phyloP scores from a whole-genome alignment of 2,797 vertebrate species.

The Pangasius mekongensis region DNA sequence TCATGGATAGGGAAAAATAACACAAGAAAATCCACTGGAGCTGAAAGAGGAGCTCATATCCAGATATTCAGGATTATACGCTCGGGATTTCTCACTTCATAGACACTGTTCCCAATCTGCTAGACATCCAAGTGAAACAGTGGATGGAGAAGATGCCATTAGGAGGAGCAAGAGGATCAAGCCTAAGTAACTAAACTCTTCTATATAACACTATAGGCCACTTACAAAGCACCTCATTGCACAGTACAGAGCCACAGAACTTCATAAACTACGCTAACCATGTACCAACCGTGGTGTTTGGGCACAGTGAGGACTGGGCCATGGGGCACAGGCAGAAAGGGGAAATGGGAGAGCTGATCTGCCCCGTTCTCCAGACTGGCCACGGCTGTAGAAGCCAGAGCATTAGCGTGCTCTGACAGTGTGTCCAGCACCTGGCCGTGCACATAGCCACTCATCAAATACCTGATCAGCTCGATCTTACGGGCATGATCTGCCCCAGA shows the following conservation, averaged over 20 bases:
- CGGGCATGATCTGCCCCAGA: conserved; percentile 83
- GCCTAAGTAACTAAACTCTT: conserved; percentile 11
- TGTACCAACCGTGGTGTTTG: conserved; percentile 91
- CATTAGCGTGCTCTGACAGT: conserved; percentile 88
- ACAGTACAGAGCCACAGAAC: conserved; percentile 23
- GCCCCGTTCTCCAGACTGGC: conserved; percentile 87
- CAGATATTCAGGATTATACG: conserved; percentile 33
- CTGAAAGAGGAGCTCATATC: conserved; percentile 33
- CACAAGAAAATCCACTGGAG: conserved; percentile 23
- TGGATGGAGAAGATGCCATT: background rate
- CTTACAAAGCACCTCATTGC: background rate
- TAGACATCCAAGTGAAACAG: conserved; percentile 18
- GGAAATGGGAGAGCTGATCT: conserved; percentile 86
- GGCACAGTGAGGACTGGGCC: conserved; percentile 83
- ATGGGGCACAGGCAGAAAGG: conserved; percentile 83
- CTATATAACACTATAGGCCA: background rate
- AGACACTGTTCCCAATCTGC: conserved; percentile 6
- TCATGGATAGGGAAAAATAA: conserved; percentile 19
- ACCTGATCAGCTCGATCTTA: conserved; percentile 90
- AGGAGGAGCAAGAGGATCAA: background rate
- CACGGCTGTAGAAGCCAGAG: conserved; percentile 85
- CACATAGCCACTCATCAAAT: conserved; percentile 90
- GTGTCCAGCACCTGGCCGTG: conserved; percentile 86
- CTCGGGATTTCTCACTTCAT: conserved; percentile 28
- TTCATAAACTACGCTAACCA: conserved; percentile 25